Base-by-base conservation (phyloP, 2,888 invertebrate genomes). In the Lycophotia porphyrea region DNA sequence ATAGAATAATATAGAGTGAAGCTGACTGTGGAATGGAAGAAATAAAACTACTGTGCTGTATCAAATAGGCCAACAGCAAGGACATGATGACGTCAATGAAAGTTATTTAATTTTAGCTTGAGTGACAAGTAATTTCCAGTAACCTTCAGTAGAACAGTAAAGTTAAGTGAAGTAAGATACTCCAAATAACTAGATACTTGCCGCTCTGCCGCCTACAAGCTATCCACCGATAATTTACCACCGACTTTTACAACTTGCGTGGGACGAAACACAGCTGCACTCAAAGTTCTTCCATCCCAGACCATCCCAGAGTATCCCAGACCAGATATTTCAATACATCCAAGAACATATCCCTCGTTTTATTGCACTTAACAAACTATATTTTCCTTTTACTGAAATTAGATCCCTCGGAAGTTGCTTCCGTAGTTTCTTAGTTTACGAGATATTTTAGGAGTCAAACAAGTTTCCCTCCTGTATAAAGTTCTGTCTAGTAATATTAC, bases 401-500 rank as follows among this genome's bases (percentile, higher is more conserved):
- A 84, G 77, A 86, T 81, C 71, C 69, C 67, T 82, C 64, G 72
- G 71, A 82, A 86, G 64, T 88, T 82, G 72, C 78, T 71, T 76
- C 79, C 76, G 75, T 76, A 76, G 76, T 80, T 79, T 71, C 87
- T 82, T 82, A 81, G 78, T 89, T 88, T 84, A 84, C 71, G 85
- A 85, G 82, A 87, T 87, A 87, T 88, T 90, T 88, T 81, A 86
- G 84, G 77, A 86, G 83, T 86, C 71, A 81, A 84, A 84, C 84
- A 87, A 90, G 88, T 89, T 90, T 77, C 49, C 73, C 67, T n/a
- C 39, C 80, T 80, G 82, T 82, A 80, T 76, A 87, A 89, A 90
- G 82, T 89, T 88, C 73, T 42, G 70, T 79, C 66, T 78, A 74
- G 88, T 89, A 88, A 89, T 90, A 89, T 87, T 85, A 87, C 88